Evolutionary conservation across 2,888 invertebrate genomes (phyloP), one percentile per base, ranked within the genome.

Genomic region (Tanypteryx hageni): DNA sequence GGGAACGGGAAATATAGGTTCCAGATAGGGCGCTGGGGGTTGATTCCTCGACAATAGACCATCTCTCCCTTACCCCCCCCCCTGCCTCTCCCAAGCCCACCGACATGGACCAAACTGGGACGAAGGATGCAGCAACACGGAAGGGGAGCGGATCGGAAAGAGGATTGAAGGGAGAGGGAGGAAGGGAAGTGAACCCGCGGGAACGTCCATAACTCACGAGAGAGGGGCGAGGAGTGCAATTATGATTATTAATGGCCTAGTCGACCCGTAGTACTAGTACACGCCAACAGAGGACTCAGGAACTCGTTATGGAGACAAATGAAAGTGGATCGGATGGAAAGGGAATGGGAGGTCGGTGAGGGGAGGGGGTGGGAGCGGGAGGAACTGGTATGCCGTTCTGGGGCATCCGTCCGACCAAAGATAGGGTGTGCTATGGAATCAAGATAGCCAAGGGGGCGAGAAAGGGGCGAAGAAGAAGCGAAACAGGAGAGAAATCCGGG

Each of bases 221-320:
- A 27, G 76, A 76, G 76, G 27, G 76, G 76, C 22, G 76, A 22
- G 27, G 0, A 8, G 76, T 10, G 27, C 76, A 76, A 76, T 76
- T 76, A 76, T 76, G 76, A 76, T 76, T 76, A 76, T 76, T 76
- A 76, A 76, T 76, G 76, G 76, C 27, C 11, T 18, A 27, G 27
- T 13, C 76, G 76, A 76, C 76, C 76, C 44, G 5, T 44, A 5
- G 44, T 44, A 44, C 44, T 44, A 44, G 44, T 44, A 44, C 44
- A 5, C 44, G 44, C 44, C 76, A 27, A 76, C 76, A 27, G 76
- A 76, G 76, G 76, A 76, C 76, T 76, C 76, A 27, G 27, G 22
- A 76, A 22, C 76, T 76, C 76, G 76, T 76, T 76, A 76, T 27
- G 76, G 76, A 76, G 76, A 76, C 76, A 76, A 76, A 76, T 76